phyloP scores from a whole-genome alignment of 2,888 invertebrate genomes.

The Leuctra nigra region DNA sequence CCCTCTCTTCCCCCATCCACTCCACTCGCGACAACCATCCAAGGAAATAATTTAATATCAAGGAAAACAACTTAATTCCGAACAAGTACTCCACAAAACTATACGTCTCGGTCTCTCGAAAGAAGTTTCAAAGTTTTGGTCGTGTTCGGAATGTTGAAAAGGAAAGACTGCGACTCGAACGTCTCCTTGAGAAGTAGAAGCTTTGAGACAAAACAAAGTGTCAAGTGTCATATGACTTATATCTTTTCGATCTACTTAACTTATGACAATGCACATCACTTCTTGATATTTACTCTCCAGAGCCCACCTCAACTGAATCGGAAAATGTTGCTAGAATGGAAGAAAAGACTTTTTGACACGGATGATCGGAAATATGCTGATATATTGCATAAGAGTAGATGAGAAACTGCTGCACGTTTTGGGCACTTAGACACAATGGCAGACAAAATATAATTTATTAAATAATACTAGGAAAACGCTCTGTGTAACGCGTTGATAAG shows the following conservation, averaged over 20 bases:
- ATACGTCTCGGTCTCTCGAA: slow-evolving; percentile 15
- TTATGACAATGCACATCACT: slow-evolving; percentile 17
- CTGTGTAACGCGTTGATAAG: no score
- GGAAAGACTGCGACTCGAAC: not conserved
- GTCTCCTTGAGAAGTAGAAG: slow-evolving; percentile 4
- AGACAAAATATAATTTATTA: no score
- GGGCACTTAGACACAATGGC: no score
- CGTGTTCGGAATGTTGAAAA: slow-evolving; percentile 16
- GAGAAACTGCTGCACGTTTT: no score
- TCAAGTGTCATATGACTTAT: slow-evolving; percentile 8
- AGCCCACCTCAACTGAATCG: no score
- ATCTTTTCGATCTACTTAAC: slow-evolving; percentile 7
- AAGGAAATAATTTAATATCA: slow-evolving; percentile 1
- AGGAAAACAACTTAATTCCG: slow-evolving; percentile 13
- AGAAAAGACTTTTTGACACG: no score
- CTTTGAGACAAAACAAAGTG: slow-evolving; percentile 8
- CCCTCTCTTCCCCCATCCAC: no score
- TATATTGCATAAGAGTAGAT: no score
- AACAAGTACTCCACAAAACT: slow-evolving; percentile 16
- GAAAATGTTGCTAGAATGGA: no score
- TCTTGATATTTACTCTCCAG: no score
- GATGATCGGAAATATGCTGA: no score
- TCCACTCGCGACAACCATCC: slow-evolving; percentile 7
- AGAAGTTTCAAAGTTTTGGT: slow-evolving; percentile 15
- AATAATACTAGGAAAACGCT: no score